Evolutionary conservation across 2,888 invertebrate species (phyloP).

Genomic region (Philhelius pedissequus): DNA sequence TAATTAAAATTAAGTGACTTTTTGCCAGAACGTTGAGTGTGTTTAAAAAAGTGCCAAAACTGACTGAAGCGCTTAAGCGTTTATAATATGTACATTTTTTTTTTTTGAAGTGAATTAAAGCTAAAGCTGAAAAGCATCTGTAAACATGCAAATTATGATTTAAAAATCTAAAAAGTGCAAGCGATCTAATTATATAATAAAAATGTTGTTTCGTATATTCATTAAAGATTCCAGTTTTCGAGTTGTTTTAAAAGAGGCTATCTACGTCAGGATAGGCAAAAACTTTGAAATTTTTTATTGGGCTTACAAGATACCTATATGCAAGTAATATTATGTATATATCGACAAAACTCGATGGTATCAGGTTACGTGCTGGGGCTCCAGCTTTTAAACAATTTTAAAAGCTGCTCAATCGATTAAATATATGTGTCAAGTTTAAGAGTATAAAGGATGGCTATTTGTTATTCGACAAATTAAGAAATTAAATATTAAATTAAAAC

Average conservation of each 20-base stretch:
- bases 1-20: constrained; percentile 25
- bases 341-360: too few species aligned
- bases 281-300: neutral
- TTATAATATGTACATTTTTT: neutral
- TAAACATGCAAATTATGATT: constrained; percentile 41
- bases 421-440: too few species aligned
- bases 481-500: too few species aligned
- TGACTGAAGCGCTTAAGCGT: constrained; percentile 53
- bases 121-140: constrained; percentile 5
- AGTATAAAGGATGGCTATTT: too few species aligned
- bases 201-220: neutral
- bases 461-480: too few species aligned
- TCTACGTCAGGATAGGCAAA: neutral
- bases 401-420: too few species aligned
- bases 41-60: constrained; percentile 59
- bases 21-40: constrained; percentile 57
- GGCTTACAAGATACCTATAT: too few species aligned
- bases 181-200: neutral
- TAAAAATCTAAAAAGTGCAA: constrained; percentile 33
- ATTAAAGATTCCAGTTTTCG: neutral
- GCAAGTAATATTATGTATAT: too few species aligned
- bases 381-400: too few species aligned
- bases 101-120: constrained; percentile 19
- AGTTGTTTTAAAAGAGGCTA: constrained; percentile 7
- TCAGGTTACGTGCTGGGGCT: too few species aligned